Evolutionary conservation across 2,888 invertebrate genomes (phyloP).

Genomic region (Dioctria rufipes): DNA sequence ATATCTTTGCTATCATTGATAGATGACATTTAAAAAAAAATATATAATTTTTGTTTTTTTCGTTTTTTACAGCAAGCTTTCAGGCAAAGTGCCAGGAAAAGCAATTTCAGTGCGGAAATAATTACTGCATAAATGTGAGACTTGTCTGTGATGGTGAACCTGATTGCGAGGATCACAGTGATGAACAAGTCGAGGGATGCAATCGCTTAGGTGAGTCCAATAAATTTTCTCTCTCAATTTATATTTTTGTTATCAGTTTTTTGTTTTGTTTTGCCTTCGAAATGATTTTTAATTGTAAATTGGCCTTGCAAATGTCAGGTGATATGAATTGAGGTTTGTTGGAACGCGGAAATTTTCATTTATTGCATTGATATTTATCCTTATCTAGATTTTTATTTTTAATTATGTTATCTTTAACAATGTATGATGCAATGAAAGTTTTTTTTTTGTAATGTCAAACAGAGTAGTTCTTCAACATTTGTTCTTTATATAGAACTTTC

Average conservation of each 20-base stretch:
- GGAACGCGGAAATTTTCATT: too few species aligned
- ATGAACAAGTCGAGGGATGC: conserved; percentile 82
- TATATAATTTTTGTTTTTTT: conserved; percentile 43
- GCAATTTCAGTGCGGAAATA: conserved; percentile 83
- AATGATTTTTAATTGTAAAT: background rate
- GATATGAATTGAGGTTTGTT: too few species aligned
- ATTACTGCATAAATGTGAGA: conserved; percentile 82
- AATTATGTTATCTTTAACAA: too few species aligned
- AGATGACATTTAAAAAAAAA: background rate
- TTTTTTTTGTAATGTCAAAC: too few species aligned
- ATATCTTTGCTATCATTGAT: background rate
- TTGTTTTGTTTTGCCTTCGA: background rate
- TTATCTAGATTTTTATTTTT: too few species aligned
- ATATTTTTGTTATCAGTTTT: background rate
- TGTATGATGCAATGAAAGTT: too few species aligned
- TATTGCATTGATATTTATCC: too few species aligned
- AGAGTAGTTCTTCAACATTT: too few species aligned
- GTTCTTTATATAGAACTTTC: too few species aligned
- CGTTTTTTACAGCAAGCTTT: conserved; percentile 64
- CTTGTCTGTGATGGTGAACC: conserved; percentile 85
- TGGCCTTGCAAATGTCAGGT: too few species aligned
- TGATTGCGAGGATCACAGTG: conserved; percentile 88
- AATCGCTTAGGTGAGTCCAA: conserved; percentile 74
- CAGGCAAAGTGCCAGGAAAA: conserved; percentile 70
- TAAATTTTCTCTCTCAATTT: background rate